phyloP scores from a whole-genome alignment of 2,113 vertebrate species.

The Progne subis region DNA sequence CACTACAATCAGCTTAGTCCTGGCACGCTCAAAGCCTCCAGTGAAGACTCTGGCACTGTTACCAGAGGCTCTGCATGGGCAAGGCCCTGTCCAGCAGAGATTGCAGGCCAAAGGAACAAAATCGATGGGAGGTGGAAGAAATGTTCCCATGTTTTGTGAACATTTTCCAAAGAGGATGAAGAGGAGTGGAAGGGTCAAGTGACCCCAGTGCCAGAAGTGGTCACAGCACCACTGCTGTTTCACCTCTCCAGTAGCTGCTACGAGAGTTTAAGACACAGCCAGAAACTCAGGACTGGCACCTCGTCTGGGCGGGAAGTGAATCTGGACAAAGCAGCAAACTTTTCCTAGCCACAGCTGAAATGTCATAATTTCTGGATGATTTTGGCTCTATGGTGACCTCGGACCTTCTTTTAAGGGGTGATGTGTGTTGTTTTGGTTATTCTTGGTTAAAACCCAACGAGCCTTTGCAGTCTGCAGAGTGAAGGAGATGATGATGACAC shows the following conservation, averaged over 20 bases:
- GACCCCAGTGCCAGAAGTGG: not conserved
- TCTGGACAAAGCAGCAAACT: not conserved
- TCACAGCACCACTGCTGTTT: not conserved
- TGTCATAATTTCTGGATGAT: not conserved
- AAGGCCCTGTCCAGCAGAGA: not conserved
- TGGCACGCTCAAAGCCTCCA: not conserved
- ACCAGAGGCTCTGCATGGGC: accelerated
- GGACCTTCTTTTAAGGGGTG: not conserved
- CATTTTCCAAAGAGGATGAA: not conserved
- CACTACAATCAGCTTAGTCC: not conserved
- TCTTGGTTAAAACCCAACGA: not conserved
- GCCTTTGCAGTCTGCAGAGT: not conserved
- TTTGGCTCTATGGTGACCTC: not conserved
- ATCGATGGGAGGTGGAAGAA: not conserved
- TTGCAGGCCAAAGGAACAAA: not conserved
- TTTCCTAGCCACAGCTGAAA: not conserved
- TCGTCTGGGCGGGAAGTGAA: not conserved
- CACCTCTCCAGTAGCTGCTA: not conserved
- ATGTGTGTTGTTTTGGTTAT: not conserved
- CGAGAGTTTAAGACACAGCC: not conserved
- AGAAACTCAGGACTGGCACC: not conserved
- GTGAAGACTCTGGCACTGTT: not conserved
- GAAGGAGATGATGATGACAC: not conserved
- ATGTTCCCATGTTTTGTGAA: not conserved
- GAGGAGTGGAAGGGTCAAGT: not conserved